Evolutionary conservation across 2,113 vertebrate genomes (phyloP), one percentile per base, ranked within the genome.

Genomic region (Peromyscus maniculatus): DNA sequence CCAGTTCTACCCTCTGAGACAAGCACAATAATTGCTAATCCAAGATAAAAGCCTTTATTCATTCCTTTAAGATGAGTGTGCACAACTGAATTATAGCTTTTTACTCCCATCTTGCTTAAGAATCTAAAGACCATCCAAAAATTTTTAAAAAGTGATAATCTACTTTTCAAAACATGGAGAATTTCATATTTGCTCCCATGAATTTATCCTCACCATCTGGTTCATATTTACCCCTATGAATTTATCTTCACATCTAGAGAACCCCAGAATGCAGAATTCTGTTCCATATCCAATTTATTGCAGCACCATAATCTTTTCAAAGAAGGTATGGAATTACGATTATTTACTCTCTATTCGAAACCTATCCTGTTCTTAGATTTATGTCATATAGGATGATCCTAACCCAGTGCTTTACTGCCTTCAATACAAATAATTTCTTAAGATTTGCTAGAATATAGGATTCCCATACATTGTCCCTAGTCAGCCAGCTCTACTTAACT

Each of bases 41-140:
- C 39, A 83, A 86, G 90, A 88, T 67, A 96, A 93, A 97, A 96
- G 39, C 6, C 52, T 96, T 92, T 83, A 55, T n/a, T 83, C 59
- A 78, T 79, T 79, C 66, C 87, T 96, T 97, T 26, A 46, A 94
- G 93, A 79, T 93, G 67, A 96, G 66, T 52, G 22, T 90, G 62
- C 72, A 87, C 89, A 88, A 80, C 1, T 16, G 66, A 93, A 96
- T 82, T 13, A 72, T 49, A 39, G n/a, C 24, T 69, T 91, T 93
- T 93, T 22, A 79, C 33, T 94, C 13, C 39, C 57, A 84, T 75
- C 33, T 87, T 93, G 94, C 26, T 43, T 22, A 80, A 94, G 80
- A 96, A 69, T 71, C 64, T 78, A 97, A 57, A 94, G 17, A 95
- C 89, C 46, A 87, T 95, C 26, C 66, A 69, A 69, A 2, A 46